Percentiles rank a stretch among this genome's conserved stretches.
phyloP scores from a whole-genome alignment of 2,797 vertebrate species.

The Sphenodon punctatus region DNA sequence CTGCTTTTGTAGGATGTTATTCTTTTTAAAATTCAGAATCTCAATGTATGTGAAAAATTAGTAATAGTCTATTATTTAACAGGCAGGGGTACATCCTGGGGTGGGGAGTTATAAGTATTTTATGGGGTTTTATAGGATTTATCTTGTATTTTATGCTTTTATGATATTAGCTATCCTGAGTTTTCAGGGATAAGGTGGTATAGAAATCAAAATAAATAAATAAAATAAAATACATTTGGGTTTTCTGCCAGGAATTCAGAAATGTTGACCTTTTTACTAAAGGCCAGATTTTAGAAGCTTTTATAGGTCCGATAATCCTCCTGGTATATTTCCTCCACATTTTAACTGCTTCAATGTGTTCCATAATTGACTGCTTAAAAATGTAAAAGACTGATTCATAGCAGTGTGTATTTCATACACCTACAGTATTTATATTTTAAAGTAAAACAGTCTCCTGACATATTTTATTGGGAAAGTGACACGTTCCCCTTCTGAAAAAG shows the following conservation, averaged over 20 bases:
- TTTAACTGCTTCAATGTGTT: slow-evolving; percentile 7
- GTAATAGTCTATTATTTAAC: background rate
- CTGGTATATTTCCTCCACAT: slow-evolving; percentile 8
- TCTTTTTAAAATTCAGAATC: slow-evolving; percentile 26
- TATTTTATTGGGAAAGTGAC: slow-evolving; percentile 39
- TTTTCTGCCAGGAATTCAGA: background rate
- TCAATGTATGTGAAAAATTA: slow-evolving; percentile 10
- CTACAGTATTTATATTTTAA: slow-evolving; percentile 41
- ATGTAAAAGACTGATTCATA: slow-evolving; percentile 26
- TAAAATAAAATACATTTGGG: too few relatives aligned
- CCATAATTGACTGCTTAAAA: slow-evolving; percentile 38
- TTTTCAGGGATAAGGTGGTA: too few relatives aligned
- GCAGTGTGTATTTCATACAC: slow-evolving; percentile 33
- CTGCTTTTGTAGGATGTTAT: background rate
- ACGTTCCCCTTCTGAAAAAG: slow-evolving; percentile 56
- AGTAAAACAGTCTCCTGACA: slow-evolving; percentile 31
- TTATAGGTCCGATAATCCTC: slow-evolving; percentile 1
- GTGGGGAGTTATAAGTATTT: too few relatives aligned
- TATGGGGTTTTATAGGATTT: too few relatives aligned
- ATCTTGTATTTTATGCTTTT: too few relatives aligned
- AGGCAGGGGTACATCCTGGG: too few relatives aligned
- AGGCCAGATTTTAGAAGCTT: slow-evolving; percentile 26
- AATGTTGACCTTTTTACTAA: slow-evolving; percentile 39
- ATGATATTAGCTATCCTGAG: too few relatives aligned
- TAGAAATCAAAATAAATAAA: too few relatives aligned